Conservation (phyloP, 1,140 invertebrate species). For the Trinorchestia longiramus region DNA sequence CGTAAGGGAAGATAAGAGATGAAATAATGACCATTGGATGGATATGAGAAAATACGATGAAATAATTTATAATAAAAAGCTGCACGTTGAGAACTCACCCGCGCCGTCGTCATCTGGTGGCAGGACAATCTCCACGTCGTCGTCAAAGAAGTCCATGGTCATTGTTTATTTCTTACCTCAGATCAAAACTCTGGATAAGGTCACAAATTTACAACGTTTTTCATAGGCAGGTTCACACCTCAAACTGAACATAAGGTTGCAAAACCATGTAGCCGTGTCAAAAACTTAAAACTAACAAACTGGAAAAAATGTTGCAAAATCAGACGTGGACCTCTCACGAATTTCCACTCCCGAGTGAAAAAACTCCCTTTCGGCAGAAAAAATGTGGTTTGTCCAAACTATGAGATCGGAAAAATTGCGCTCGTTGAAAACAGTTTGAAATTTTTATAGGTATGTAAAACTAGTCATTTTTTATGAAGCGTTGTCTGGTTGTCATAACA, state of each 20-base stretch:
- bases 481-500: too few species aligned
- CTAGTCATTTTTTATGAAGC: too few species aligned
- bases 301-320: neutral
- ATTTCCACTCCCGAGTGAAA: too few species aligned
- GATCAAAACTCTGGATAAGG: neutral
- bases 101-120: neutral
- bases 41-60: too few species aligned
- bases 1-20: too few species aligned
- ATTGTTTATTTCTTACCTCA: slow-evolving; percentile 11
- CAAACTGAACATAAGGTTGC: neutral
- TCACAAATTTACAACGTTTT: neutral
- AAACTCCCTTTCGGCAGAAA: too few species aligned
- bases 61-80: neutral
- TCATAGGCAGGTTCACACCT: neutral
- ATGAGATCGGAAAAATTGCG: too few species aligned
- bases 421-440: too few species aligned
- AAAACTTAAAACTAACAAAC: neutral
- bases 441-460: too few species aligned
- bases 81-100: neutral
- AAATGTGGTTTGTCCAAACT: too few species aligned
- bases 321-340: neutral
- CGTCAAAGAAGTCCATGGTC: slow-evolving; percentile 43
- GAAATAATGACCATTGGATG: too few species aligned
- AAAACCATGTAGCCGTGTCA: neutral
- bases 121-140: slow-evolving; percentile 8